A percentile compares a stretch with the other conserved stretches of the same genome.
phyloP scores from a whole-genome alignment of 2,888 invertebrate species.

The Caprella mutica region DNA sequence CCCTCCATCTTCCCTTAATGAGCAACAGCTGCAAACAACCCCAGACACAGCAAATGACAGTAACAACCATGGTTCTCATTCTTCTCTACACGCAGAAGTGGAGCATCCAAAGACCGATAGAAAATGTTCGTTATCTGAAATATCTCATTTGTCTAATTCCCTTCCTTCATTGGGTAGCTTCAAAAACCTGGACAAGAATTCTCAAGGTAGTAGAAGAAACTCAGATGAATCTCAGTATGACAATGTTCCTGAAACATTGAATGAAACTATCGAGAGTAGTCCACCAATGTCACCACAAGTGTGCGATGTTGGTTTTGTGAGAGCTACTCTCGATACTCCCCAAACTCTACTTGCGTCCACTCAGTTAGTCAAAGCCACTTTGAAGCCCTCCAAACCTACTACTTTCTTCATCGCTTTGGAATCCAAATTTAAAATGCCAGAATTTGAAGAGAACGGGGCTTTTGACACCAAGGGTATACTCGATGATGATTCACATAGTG shows the following conservation, averaged over 20 bases:
- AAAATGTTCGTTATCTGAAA: too few relatives aligned
- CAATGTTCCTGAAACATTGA: not conserved
- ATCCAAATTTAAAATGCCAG: conserved; percentile 26
- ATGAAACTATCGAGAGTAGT: not conserved
- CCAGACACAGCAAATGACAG: too few relatives aligned
- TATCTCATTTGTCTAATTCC: too few relatives aligned
- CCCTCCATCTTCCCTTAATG: conserved; percentile 6
- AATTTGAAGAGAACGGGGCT: conserved; percentile 1
- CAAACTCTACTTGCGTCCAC: conserved; percentile 31
- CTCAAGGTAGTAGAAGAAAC: too few relatives aligned
- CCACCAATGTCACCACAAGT: not conserved
- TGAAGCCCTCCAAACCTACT: conserved; percentile 29
- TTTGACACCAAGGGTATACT: not conserved
- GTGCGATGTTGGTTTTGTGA: conserved; percentile 28
- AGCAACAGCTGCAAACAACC: too few relatives aligned
- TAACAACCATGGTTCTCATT: too few relatives aligned
- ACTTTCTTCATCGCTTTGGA: conserved; percentile 31
- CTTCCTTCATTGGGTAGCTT: too few relatives aligned
- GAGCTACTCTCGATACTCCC: conserved; percentile 29
- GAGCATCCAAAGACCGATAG: too few relatives aligned
- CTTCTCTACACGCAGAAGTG: too few relatives aligned
- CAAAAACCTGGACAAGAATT: too few relatives aligned
- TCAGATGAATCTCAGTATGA: conserved; percentile 6
- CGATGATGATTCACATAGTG: not conserved
- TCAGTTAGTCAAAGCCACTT: conserved; percentile 26